Conservation (phyloP, 2,113 vertebrate species). For the Psittacus erithacus region DNA sequence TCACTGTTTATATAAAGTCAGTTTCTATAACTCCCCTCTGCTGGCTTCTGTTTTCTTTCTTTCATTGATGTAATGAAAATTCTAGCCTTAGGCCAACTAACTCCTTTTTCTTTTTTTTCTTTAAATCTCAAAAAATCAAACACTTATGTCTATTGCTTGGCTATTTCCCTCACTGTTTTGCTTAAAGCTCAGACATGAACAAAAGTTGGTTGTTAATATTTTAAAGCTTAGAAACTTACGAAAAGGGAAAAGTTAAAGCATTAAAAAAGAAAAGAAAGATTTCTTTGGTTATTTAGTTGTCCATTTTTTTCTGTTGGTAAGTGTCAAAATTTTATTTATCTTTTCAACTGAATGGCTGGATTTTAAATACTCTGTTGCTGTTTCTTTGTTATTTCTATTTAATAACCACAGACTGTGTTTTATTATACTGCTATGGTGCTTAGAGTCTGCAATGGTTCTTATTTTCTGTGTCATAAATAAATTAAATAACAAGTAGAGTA, state of each 20-base stretch:
- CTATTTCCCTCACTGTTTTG: constrained; percentile 57
- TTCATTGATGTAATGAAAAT: constrained; percentile 69
- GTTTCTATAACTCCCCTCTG: constrained; percentile 73
- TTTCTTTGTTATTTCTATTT: constrained; percentile 58
- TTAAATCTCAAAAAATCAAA: constrained; percentile 62
- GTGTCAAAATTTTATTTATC: constrained; percentile 32
- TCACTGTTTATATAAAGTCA: constrained; percentile 75
- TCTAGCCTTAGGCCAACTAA: constrained; percentile 69
- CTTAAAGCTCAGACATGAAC: constrained; percentile 58
- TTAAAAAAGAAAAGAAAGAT: not conserved
- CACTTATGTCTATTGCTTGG: constrained; percentile 41
- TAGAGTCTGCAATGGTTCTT: not conserved
- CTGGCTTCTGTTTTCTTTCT: constrained; percentile 77
- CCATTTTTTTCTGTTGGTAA: not conserved
- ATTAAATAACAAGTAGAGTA: constrained; percentile 25
- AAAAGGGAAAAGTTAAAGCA: constrained; percentile 3
- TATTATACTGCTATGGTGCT: constrained; percentile 18
- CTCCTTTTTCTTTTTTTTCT: constrained; percentile 26
- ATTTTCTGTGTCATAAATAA: constrained; percentile 35
- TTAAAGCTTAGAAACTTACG: constrained; percentile 39
- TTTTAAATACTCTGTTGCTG: constrained; percentile 56
- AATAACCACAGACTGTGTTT: constrained; percentile 41
- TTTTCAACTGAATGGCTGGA: constrained; percentile 38
- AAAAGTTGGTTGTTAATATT: constrained; percentile 35
- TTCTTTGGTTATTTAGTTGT: not conserved